Base-by-base conservation (phyloP, 2,888 invertebrate species). In the Lithophane ornitopus region DNA sequence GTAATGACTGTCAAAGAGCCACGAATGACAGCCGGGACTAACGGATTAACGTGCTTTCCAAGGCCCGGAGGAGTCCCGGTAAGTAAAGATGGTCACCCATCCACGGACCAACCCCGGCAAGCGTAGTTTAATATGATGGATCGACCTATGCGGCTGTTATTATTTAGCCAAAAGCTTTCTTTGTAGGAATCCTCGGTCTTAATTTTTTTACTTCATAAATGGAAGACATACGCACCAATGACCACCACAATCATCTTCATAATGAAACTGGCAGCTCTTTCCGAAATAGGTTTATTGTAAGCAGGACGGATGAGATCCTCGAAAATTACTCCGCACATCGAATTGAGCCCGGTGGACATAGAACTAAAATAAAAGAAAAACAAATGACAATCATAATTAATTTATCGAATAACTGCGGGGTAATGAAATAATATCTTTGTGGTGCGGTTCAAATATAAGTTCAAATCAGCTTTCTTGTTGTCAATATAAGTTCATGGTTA, bases 291-390 rank as follows among this genome's bases (percentile, higher is more conserved):
- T 85, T 96, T 97, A 62, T 97, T 97, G 81, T 97, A 95, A 63
- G 97, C 95, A 0, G 98, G 98, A 85, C 97, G 97, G 66, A 98
- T 97, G 84, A 98, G 96, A 91, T 98, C 98, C 91, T 98, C 98
- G 87, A 98, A 98, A 87, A 98, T 98, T 0, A 98, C 98, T 46
- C 98, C 98, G 59, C 98, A 97, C 97, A 98, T 97, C 0, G 98
- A 98, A 90, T 98, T 98, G 39, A 98, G 92, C 0, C 98, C 98
- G 1, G 98, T 98, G 0, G 98, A 98, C 98, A 98, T 98, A 0
- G 98, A 98, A 90, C 98, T 98, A 91, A 82, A 94, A 92, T n/a
- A 58, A 73, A 39, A 68, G 2, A 28, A 46, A 26, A 28, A 67
- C 0, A 46, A n/a, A 54, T 14, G 1, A 69, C 2, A 44, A 71